These are phyloP conservation scores for Hanleya hanleyi DNA, from an alignment of 2,888 invertebrate species.

Conservation along the genomic window DNA sequence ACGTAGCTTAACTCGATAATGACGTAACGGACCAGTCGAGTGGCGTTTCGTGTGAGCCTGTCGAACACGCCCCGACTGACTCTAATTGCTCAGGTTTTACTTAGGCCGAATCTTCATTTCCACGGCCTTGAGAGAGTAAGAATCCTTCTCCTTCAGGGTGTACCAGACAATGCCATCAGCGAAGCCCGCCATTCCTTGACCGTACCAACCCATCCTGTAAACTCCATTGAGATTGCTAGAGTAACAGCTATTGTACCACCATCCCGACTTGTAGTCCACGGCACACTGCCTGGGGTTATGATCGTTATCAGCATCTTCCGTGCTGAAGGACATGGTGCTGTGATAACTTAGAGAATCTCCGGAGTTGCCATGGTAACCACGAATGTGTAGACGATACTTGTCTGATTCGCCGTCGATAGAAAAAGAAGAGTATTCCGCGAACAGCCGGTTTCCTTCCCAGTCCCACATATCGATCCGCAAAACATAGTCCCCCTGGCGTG, in stretches of 20 bases:
- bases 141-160: conserved; percentile 66
- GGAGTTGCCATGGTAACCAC: conserved; percentile 58
- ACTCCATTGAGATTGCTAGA: conserved; percentile 68
- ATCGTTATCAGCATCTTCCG: conserved; percentile 71
- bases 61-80: no score
- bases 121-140: conserved; percentile 66
- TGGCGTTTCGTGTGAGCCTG: no score
- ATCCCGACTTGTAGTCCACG: conserved; percentile 68
- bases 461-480: conserved; percentile 71
- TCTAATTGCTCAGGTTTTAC: no score
- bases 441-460: conserved; percentile 68
- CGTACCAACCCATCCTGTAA: conserved; percentile 67
- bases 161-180: conserved; percentile 66
- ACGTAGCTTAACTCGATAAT: no score
- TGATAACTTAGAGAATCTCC: conserved; percentile 71
- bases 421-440: conserved; percentile 67
- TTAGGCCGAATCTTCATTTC: conserved; percentile 65
- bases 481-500: conserved; percentile 55
- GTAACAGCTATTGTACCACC: conserved; percentile 72
- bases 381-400: conserved; percentile 60
- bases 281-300: conserved; percentile 68
- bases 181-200: conserved; percentile 50
- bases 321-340: conserved; percentile 70
- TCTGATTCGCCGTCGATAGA: conserved; percentile 53
- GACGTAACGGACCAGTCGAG: no score